Base-by-base conservation (phyloP, 2,797 vertebrate species). In the Rhabdophis nuchalis region DNA sequence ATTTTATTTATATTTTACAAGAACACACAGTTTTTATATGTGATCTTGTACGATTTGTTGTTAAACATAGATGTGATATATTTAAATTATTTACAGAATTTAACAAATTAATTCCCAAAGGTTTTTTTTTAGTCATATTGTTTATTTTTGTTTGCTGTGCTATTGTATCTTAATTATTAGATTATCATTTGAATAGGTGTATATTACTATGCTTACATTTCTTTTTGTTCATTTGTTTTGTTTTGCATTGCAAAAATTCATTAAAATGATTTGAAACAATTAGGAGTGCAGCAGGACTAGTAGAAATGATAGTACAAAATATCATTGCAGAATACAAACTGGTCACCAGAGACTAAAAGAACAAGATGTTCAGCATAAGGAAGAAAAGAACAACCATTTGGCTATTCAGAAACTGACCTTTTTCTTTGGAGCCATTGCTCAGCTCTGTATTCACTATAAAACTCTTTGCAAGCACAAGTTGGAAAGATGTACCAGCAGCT, bases 401-500 rank as follows among this genome's bases (percentile, higher is more conserved):
- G 86, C 27, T 91, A 41, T 90, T 88, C 29, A 93, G 54, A 46
- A 20, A 11, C 54, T 52, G 13, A 20, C 32, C 54, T 61, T 88
- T 85, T 72, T n/a, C 82, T 72, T 64, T 93, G 86, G 89, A 91
- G 20, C 46, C 68, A 85, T 85, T 88, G 86, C 50, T 93, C 32
- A 88, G 57, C 86, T 88, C 46, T 91, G 50, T 50, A 53, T 88
- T 52, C 50, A 61, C 32, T 46, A 27, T 86, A 91, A 88, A 93
- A 91, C 68, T 88, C 92, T 88, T 93, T 88, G 92, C 68, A 91
- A 91, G 92, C 86, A 93, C 46, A 88, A 90, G 61, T 88, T 93
- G 89, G 92, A 93, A 93, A 93, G 89, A 93, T 91, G 92, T 64
- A 91, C 68, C 32, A 64, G 86, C 92, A 93, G 92, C 92, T 91